Conservation (phyloP, 2,888 invertebrate genomes). For the Bugulina stolonifera region DNA sequence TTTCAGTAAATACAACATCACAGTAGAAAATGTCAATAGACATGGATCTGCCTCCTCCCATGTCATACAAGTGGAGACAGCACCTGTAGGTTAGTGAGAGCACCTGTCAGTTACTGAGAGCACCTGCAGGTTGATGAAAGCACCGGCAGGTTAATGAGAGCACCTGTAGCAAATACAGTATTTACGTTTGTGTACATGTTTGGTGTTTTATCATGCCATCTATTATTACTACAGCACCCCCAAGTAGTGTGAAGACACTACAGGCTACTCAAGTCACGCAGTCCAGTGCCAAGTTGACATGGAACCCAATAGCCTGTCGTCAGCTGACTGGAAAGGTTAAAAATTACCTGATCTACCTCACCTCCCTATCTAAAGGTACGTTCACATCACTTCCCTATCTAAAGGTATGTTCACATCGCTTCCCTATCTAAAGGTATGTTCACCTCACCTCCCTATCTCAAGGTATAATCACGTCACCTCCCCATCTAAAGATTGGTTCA, state of each 20-base stretch:
- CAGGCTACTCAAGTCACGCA: neutral
- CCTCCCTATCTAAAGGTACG: no score
- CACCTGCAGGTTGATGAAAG: no score
- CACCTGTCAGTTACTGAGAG: no score
- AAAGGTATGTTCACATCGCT: no score
- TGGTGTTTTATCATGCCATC: neutral
- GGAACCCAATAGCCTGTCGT: neutral
- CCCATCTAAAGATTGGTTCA: no score
- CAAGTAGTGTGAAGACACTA: neutral
- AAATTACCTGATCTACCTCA: neutral
- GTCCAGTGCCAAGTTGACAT: neutral
- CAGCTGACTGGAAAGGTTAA: slow-evolving; percentile 9
- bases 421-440: no score
- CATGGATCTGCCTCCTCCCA: neutral
- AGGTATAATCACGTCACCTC: no score
- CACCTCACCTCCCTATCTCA: no score
- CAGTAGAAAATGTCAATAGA: slow-evolving; percentile 1
- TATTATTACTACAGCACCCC: neutral
- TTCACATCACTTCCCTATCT: no score
- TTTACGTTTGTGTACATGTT: neutral
- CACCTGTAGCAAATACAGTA: no score
- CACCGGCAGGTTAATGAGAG: no score
- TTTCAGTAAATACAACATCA: neutral
- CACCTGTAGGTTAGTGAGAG: neutral
- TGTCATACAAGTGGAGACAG: neutral